phyloP scores from a whole-genome alignment of 2,113 vertebrate species.

The Eurypyga helias region DNA sequence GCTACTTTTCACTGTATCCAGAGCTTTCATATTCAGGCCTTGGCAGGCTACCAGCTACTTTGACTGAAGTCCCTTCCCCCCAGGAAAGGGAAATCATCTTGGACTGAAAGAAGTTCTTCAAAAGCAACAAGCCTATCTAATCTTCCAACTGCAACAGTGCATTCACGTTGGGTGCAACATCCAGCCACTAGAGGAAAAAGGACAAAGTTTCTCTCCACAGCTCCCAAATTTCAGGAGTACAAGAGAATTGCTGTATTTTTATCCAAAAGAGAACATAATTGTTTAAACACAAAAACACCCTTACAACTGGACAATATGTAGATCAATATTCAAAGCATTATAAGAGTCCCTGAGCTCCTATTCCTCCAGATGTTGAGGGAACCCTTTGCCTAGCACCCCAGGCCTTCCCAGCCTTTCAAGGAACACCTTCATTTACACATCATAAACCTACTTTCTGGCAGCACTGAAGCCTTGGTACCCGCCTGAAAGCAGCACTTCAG shows the following conservation, averaged over 20 bases:
- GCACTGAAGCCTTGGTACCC: not conserved
- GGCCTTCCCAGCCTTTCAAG: not conserved
- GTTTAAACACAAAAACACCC: not conserved
- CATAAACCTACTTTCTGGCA: not conserved
- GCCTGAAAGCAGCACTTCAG: not conserved
- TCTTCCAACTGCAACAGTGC: not conserved
- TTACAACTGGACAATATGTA: not conserved
- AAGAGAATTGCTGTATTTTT: not conserved
- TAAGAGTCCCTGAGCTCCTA: not conserved
- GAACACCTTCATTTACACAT: conserved; percentile 10
- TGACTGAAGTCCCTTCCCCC: not conserved
- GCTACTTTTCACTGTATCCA: not conserved
- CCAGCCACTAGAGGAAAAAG: not conserved
- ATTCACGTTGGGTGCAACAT: not conserved
- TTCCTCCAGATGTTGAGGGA: not conserved
- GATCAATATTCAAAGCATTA: not conserved
- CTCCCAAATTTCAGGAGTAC: not conserved
- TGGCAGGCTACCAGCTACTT: not conserved
- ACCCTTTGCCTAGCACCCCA: not conserved
- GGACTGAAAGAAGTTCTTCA: not conserved
- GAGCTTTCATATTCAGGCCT: not conserved
- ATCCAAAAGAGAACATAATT: not conserved
- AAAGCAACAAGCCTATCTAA: not conserved
- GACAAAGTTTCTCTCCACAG: not conserved
- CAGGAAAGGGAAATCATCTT: not conserved